Conservation (phyloP, 2,797 vertebrate species). For the Micrastur ruficollis region DNA sequence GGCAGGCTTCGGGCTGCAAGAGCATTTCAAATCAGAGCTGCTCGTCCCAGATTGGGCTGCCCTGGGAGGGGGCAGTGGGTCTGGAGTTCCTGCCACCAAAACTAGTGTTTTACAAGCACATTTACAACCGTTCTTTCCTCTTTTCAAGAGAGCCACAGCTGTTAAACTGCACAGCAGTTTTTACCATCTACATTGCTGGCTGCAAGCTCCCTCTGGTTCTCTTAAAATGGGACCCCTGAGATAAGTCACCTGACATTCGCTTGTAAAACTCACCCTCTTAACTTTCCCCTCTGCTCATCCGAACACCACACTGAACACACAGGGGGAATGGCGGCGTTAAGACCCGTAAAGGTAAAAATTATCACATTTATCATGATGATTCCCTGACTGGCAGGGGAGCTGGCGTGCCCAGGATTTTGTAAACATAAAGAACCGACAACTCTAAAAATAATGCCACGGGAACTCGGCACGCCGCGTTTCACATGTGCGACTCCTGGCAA, state of each 20-base stretch:
- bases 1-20: background rate
- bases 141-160: background rate
- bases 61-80: background rate
- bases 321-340: rapidly evolving
- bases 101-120: background rate
- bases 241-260: background rate
- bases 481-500: rapidly evolving
- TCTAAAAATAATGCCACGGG: background rate
- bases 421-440: background rate
- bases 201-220: background rate
- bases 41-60: background rate
- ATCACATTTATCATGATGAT: rapidly evolving
- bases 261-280: background rate
- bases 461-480: background rate
- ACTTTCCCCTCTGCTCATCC: background rate
- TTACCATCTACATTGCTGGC: background rate
- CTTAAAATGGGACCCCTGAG: slow-evolving; percentile 3
- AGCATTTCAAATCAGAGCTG: background rate
- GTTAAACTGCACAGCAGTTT: background rate
- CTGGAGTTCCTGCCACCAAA: background rate
- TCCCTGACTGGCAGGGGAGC: background rate
- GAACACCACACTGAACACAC: rapidly evolving
- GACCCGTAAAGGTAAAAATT: background rate
- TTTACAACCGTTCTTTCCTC: background rate
- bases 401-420: background rate